Evolutionary conservation across 2,113 vertebrate genomes (phyloP).

Genomic region (Semnornis frantzii): DNA sequence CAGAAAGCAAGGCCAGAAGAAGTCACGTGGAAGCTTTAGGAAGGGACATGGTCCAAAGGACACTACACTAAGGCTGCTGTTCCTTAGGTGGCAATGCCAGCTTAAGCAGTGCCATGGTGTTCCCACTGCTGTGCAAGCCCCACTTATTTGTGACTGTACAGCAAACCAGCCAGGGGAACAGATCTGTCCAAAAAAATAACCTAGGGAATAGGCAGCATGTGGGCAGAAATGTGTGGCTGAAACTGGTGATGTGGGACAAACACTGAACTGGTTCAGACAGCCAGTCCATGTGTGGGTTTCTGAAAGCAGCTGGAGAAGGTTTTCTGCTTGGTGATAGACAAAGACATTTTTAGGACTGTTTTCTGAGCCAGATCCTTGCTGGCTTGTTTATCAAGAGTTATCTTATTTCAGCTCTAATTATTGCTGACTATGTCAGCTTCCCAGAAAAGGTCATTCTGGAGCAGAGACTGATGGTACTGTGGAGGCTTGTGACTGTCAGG

Average conservation of each 20-base stretch:
- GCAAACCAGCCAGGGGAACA: not conserved
- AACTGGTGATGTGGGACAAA: slow-evolving; percentile 2
- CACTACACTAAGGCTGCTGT: not conserved
- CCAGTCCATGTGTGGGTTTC: not conserved
- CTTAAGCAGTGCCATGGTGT: not conserved
- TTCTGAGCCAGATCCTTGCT: slow-evolving; percentile 17
- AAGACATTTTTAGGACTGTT: slow-evolving; percentile 12
- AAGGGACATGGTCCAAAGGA: not conserved
- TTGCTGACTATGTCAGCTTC: not conserved
- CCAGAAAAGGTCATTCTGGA: not conserved
- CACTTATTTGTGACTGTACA: not conserved
- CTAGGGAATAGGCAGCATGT: not conserved
- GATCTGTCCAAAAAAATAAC: not conserved
- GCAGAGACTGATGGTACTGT: not conserved
- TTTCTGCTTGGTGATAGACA: slow-evolving; percentile 18
- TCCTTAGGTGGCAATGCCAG: not conserved
- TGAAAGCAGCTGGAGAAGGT: not conserved
- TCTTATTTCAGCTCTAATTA: not conserved
- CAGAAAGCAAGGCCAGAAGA: not conserved
- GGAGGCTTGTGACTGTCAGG: not conserved
- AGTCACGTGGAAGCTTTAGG: not conserved
- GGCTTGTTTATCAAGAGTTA: not conserved
- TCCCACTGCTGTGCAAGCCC: not conserved
- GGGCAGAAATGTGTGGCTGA: not conserved
- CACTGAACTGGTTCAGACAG: not conserved